Base-by-base conservation (phyloP, 92 coral and sea anemone genomes). In the Heliopora coerulea region DNA sequence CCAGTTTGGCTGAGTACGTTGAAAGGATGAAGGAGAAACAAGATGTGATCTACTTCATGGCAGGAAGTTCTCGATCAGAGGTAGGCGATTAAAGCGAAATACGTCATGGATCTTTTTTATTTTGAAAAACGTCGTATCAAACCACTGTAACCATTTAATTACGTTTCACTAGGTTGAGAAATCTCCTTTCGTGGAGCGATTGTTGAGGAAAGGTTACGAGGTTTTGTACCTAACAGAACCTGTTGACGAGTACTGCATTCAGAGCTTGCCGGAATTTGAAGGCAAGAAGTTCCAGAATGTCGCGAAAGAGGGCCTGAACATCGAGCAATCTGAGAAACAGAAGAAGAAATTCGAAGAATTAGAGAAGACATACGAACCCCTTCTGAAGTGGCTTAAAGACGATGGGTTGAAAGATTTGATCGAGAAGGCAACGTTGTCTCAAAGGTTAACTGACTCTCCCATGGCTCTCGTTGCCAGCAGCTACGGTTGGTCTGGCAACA, bases 281-380 rank as follows among this genome's bases (percentile, higher is more conserved):
- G 99, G 99, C 83, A 95, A 95, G 90, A 95, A 95, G 68, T 95
- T 95, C 97, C 99, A 95, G 80, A 95, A 95, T 60, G 99, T 90
- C 0, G 99, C 99, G 54, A 95, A 95, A 78, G 99, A 95, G 57
- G 99, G 99, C 24, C 66, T 95, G 83, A 95, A 95, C 85, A 83
- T 95, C 26, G 99, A 95, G 23, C 93, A 91, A 3, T 80, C 88
- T 29, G 96, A 89, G 74, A 90, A 84, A 64, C 84, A 86, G 80
- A 95, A 90, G 78, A 95, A 95, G 88, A 90, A 95, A 76, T 70
- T 78, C 48, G 99, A 90, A 57, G 97, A 88, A 10, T 64, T 90
- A 26, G 96, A 95, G 88, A 88, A 91, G 80, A 86, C 99, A 11
- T 95, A 88, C 37, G 99, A 95, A 48, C 99, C 99, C 21, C 88